Evolutionary conservation across 2,113 vertebrate genomes (phyloP).

Genomic region (Monarcha castaneiventris): DNA sequence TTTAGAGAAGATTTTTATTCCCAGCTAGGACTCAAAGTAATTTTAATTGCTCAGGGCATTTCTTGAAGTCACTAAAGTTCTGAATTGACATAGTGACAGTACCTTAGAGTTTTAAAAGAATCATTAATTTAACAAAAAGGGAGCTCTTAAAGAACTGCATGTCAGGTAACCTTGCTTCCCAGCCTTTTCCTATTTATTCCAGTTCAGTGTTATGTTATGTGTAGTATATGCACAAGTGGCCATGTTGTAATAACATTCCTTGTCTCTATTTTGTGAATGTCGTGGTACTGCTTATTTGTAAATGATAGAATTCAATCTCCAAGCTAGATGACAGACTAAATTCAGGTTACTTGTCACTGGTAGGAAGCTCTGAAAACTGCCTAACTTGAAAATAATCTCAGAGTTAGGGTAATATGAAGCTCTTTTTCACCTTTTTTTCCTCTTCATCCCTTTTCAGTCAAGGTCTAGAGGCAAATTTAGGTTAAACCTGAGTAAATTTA

Average conservation of each 20-base stretch:
- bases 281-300: not conserved
- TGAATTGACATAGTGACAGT: not conserved
- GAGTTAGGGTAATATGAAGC: not conserved
- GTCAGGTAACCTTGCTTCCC: not conserved
- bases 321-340: not conserved
- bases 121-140: not conserved
- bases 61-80: not conserved
- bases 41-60: not conserved
- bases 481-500: not conserved
- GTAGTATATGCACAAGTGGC: too few species aligned
- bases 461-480: not conserved
- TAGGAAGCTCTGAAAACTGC: not conserved
- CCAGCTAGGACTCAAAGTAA: not conserved
- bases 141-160: not conserved
- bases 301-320: not conserved
- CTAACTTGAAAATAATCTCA: not conserved
- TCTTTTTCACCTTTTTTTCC: not conserved
- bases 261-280: not conserved
- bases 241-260: not conserved
- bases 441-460: not conserved
- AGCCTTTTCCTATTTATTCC: not conserved
- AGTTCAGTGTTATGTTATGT: not conserved
- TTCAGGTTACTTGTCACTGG: not conserved
- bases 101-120: not conserved
- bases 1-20: not conserved